Conservation (phyloP, 2,113 vertebrate species). For the Gymnobelideus leadbeateri region DNA sequence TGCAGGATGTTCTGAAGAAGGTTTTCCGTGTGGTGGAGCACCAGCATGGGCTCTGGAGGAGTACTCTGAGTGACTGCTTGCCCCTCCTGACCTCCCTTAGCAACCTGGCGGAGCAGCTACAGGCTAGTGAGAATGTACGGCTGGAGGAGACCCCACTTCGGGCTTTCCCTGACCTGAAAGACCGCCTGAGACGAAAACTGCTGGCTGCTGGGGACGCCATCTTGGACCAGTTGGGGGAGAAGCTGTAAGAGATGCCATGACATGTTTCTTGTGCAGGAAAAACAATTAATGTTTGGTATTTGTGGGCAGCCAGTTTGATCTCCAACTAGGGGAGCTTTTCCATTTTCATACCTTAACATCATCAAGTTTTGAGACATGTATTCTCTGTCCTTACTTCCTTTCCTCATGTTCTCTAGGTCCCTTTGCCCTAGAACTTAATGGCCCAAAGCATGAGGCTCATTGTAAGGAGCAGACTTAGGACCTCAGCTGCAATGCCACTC, state of each 20-base stretch:
- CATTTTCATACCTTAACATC: not conserved
- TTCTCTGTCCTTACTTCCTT: not conserved
- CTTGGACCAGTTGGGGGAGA: slow-evolving; percentile 84
- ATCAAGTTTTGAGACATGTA: not conserved
- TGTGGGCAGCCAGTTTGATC: not conserved
- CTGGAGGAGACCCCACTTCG: slow-evolving; percentile 83
- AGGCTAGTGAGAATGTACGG: slow-evolving; percentile 81
- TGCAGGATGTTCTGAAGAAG: slow-evolving; percentile 82
- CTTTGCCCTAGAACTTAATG: not conserved
- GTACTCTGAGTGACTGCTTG: slow-evolving; percentile 80
- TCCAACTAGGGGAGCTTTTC: not conserved
- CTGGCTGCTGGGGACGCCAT: slow-evolving; percentile 83
- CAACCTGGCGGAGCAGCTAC: slow-evolving; percentile 89
- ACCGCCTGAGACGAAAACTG: slow-evolving; percentile 87
- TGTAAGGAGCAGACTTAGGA: not conserved
- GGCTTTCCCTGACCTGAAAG: slow-evolving; percentile 85
- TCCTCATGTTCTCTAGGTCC: not conserved
- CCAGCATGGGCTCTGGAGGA: slow-evolving; percentile 83
- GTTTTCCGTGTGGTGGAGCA: slow-evolving; percentile 83
- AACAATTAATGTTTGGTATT: not conserved
- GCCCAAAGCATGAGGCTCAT: not conserved
- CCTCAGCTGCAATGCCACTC: not conserved
- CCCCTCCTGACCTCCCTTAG: slow-evolving; percentile 86
- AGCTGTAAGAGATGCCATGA: slow-evolving; percentile 84
- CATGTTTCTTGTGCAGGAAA: not conserved